A percentile compares a stretch with the other conserved stretches of the same genome.
These are phyloP conservation scores for Synanthedon vespiformis DNA, from an alignment of 2,888 invertebrate genomes.

Conservation along the genomic window DNA sequence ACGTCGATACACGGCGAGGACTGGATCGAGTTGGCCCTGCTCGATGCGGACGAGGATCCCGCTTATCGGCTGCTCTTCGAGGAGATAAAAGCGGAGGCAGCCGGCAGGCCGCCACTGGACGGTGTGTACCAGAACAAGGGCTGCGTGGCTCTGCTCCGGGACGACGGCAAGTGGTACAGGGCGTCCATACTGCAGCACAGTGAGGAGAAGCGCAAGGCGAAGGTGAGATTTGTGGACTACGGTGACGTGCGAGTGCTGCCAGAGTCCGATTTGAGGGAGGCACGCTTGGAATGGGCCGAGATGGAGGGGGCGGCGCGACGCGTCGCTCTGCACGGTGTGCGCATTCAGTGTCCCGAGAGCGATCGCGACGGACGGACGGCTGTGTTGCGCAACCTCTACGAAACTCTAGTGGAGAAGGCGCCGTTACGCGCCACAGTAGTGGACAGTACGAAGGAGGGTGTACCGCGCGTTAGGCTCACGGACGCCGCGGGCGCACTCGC, in stretches of 20 bases:
- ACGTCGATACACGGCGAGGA: slow-evolving; percentile 35
- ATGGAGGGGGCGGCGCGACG: slow-evolving; percentile 65
- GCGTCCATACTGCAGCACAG: slow-evolving; percentile 71
- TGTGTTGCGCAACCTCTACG: neutral
- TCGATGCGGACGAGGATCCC: slow-evolving; percentile 45
- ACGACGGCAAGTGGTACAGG: slow-evolving; percentile 79
- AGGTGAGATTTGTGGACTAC: slow-evolving; percentile 80
- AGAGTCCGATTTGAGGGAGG: slow-evolving; percentile 53
- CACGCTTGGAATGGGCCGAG: slow-evolving; percentile 54
- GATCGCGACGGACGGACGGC: slow-evolving; percentile 22
- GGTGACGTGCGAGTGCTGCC: slow-evolving; percentile 74
- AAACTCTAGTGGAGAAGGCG: slow-evolving; percentile 37
- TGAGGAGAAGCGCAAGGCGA: slow-evolving; percentile 46
- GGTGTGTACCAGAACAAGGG: slow-evolving; percentile 61
- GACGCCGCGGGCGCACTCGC: slow-evolving; percentile 29
- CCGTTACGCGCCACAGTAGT: slow-evolving; percentile 41
- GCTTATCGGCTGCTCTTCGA: slow-evolving; percentile 57
- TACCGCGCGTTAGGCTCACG: slow-evolving; percentile 39
- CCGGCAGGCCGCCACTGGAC: slow-evolving; percentile 45
- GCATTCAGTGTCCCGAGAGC: slow-evolving; percentile 14
- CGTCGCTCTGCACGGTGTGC: slow-evolving; percentile 47
- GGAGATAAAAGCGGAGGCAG: slow-evolving; percentile 58
- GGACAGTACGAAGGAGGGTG: slow-evolving; percentile 10
- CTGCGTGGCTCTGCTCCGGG: slow-evolving; percentile 73
- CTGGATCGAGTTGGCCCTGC: slow-evolving; percentile 37